phyloP scores from a whole-genome alignment of 2,888 invertebrate species.

The Heliconius ismenius region DNA sequence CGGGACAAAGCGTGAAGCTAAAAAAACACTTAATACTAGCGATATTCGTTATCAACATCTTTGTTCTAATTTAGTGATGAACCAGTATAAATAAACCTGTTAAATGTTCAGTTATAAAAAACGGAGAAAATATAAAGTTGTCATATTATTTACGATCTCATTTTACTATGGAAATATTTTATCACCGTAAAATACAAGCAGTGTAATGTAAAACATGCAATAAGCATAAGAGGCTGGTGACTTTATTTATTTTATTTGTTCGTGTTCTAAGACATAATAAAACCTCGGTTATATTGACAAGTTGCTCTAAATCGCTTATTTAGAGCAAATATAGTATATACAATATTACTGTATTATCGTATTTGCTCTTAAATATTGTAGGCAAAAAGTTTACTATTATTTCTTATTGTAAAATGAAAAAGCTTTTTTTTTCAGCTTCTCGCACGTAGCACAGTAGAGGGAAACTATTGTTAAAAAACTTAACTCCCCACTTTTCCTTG shows the following conservation, averaged over 20 bases:
- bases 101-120: not conserved
- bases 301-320: slow-evolving; percentile 24
- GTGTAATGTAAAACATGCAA: slow-evolving; percentile 15
- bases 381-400: not conserved
- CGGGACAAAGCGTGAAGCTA: too few species aligned
- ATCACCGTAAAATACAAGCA: slow-evolving; percentile 6
- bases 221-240: slow-evolving; percentile 13
- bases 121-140: not conserved
- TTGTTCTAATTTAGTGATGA: not conserved
- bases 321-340: not conserved
- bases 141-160: slow-evolving; percentile 5
- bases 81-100: not conserved
- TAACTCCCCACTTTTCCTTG: too few species aligned
- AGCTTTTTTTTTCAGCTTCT: not conserved
- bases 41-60: too few species aligned
- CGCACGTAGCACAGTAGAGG: too few species aligned
- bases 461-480: too few species aligned
- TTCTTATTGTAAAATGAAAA: not conserved
- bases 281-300: slow-evolving; percentile 28
- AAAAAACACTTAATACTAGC: too few species aligned
- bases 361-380: not conserved
- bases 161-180: slow-evolving; percentile 9
- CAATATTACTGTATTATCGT: slow-evolving; percentile 8
- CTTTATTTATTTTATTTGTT: slow-evolving; percentile 15
- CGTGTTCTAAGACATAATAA: slow-evolving; percentile 28